These are phyloP conservation scores for Eristalis intricaria DNA, from an alignment of 2,888 invertebrate genomes.

Conservation along the genomic window DNA sequence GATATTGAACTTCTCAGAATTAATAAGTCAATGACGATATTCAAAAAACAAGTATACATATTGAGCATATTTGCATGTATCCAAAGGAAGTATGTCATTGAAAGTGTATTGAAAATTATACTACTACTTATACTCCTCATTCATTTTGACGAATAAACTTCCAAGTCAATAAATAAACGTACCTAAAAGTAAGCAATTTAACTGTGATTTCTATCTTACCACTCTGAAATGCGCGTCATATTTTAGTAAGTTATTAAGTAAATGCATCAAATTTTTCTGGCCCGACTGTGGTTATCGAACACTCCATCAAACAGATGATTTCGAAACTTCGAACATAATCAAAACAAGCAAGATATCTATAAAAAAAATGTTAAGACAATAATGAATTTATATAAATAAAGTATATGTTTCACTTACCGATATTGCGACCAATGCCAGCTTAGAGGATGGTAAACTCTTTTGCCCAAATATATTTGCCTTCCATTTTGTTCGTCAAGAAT, in stretches of 20 bases:
- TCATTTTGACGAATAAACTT: too few species aligned
- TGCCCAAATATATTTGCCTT: slow-evolving; percentile 49
- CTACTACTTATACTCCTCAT: too few species aligned
- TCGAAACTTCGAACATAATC: slow-evolving; percentile 52
- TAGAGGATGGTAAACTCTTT: slow-evolving; percentile 60
- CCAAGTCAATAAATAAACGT: too few species aligned
- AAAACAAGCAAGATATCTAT: slow-evolving; percentile 30
- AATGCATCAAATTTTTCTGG: background rate
- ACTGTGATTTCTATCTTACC: background rate
- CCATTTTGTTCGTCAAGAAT: slow-evolving; percentile 52
- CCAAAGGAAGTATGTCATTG: too few species aligned
- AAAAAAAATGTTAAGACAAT: background rate
- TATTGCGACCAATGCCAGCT: background rate
- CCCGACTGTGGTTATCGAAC: slow-evolving; percentile 16
- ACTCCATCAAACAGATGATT: slow-evolving; percentile 45
- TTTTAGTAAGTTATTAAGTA: background rate
- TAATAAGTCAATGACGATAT: too few species aligned
- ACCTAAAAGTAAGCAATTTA: too few species aligned
- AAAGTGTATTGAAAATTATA: too few species aligned
- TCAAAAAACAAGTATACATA: too few species aligned
- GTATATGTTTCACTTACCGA: background rate
- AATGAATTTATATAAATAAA: background rate
- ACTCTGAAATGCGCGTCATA: background rate
- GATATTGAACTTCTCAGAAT: too few species aligned
- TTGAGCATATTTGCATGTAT: too few species aligned